These are phyloP conservation scores for Notarius quadriscutis DNA, from an alignment of 2,113 vertebrate species.

Conservation along the genomic window DNA sequence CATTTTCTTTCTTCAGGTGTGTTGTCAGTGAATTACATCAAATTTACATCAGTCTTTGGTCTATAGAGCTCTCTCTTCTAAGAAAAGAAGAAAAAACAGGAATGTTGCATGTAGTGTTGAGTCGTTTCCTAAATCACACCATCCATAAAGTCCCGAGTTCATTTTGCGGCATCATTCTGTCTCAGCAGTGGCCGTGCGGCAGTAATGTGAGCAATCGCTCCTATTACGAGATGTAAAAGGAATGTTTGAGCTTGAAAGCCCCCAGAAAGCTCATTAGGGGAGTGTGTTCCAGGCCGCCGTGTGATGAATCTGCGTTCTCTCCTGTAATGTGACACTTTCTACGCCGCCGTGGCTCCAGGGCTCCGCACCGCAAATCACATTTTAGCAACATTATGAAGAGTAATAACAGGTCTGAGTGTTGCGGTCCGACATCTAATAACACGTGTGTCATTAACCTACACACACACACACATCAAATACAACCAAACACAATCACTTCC, in stretches of 20 bases:
- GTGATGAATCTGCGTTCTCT: conserved; percentile 44
- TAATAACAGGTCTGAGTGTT: conserved; percentile 19
- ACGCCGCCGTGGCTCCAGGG: conserved; percentile 13
- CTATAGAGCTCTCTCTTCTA: not conserved
- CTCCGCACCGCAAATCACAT: conserved; percentile 44
- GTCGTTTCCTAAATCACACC: conserved; percentile 44
- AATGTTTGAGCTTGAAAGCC: conserved; percentile 37
- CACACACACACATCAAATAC: not conserved
- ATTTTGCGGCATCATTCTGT: conserved; percentile 28
- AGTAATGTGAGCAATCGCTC: conserved; percentile 43
- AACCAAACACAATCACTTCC: not conserved
- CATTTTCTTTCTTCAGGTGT: not conserved
- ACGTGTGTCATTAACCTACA: not conserved
- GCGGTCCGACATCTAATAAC: not conserved
- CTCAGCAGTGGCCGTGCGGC: not conserved
- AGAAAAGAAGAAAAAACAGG: not conserved
- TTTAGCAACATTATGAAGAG: conserved; percentile 33
- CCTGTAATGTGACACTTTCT: conserved; percentile 38
- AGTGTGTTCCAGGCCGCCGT: conserved; percentile 25
- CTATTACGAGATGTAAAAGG: conserved; percentile 48
- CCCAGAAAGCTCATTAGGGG: conserved; percentile 45
- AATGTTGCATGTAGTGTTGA: conserved; percentile 3
- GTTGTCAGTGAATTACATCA: not conserved
- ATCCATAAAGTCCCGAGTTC: conserved; percentile 44
- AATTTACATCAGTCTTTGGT: not conserved